A percentile compares a stretch with the other conserved stretches of the same genome.
These are phyloP conservation scores for Saguinus midas DNA, from an alignment of 2,113 vertebrate genomes.

Conservation along the genomic window DNA sequence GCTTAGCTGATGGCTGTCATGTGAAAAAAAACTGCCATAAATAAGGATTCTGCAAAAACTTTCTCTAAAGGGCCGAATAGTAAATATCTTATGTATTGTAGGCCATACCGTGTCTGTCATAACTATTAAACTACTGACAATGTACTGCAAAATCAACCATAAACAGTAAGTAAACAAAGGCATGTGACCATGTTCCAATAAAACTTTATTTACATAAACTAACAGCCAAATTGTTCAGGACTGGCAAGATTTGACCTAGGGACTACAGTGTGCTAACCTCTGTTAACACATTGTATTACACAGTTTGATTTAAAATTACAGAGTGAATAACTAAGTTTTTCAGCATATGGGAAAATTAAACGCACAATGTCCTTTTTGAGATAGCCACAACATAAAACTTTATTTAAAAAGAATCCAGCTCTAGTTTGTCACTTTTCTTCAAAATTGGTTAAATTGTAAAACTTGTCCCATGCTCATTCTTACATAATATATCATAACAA, in stretches of 20 bases:
- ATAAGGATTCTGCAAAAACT: background rate
- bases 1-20: background rate
- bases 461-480: background rate
- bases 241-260: background rate
- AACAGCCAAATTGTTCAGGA: background rate
- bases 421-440: background rate
- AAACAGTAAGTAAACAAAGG: background rate
- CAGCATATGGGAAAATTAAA: conserved; percentile 17
- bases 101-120: background rate
- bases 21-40: background rate
- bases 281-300: background rate
- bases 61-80: background rate
- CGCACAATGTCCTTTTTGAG: background rate
- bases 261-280: background rate
- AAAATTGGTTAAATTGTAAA: conserved; percentile 22
- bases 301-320: background rate
- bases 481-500: conserved; percentile 28
- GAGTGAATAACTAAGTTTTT: background rate
- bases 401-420: background rate
- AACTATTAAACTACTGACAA: background rate
- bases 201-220: conserved; percentile 15
- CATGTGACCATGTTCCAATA: background rate
- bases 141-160: background rate
- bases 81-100: background rate
- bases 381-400: background rate